These are phyloP conservation scores for Cherax destructor DNA, from an alignment of 1,140 invertebrate species.

Conservation along the genomic window DNA sequence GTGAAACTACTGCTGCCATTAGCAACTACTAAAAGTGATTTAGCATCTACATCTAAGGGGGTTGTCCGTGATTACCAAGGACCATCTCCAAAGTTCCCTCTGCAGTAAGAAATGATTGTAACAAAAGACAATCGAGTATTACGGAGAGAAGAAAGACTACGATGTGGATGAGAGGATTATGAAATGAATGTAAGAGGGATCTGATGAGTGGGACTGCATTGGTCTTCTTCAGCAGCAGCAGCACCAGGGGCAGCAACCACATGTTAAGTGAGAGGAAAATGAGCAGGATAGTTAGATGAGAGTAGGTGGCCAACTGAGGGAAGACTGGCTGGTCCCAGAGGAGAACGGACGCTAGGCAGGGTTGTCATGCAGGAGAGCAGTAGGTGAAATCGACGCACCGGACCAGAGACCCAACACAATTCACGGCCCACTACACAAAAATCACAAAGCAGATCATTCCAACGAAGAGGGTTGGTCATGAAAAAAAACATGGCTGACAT, in stretches of 20 bases:
- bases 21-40: slow-evolving; percentile 63
- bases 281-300: slow-evolving; percentile 1
- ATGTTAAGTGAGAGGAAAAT: slow-evolving; percentile 17
- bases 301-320: slow-evolving; percentile 42
- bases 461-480: slow-evolving; percentile 51
- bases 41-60: slow-evolving; percentile 66
- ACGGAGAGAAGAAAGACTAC: slow-evolving; percentile 59
- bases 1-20: slow-evolving; percentile 62
- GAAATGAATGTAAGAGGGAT: slow-evolving; percentile 27
- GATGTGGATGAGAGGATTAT: slow-evolving; percentile 45
- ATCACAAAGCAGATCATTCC: slow-evolving; percentile 64
- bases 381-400: slow-evolving; percentile 41
- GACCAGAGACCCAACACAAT: slow-evolving; percentile 62
- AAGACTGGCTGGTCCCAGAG: slow-evolving; percentile 51
- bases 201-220: slow-evolving; percentile 32
- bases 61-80: slow-evolving; percentile 60
- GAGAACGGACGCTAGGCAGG: slow-evolving; percentile 58
- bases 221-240: slow-evolving; percentile 32
- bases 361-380: slow-evolving; percentile 57
- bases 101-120: slow-evolving; percentile 63
- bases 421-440: slow-evolving; percentile 65
- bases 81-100: slow-evolving; percentile 69
- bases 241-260: slow-evolving; percentile 40
- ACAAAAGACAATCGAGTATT: slow-evolving; percentile 64
- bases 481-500: slow-evolving; percentile 60